These are phyloP conservation scores for Chaenogobius annularis DNA, from an alignment of 2,113 vertebrate genomes.

Conservation along the genomic window DNA sequence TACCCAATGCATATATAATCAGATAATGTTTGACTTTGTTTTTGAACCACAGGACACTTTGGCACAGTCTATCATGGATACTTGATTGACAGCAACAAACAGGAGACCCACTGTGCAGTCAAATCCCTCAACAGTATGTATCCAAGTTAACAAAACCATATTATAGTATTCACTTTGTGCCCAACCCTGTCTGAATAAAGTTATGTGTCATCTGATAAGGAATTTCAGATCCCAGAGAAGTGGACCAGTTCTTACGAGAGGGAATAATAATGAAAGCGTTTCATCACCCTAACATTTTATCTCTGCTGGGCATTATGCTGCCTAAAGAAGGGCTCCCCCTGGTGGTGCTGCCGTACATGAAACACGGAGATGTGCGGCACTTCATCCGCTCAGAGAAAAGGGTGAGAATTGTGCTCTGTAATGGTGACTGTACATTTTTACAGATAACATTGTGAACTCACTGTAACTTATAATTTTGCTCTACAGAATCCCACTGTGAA, in stretches of 20 bases:
- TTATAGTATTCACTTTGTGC: background rate
- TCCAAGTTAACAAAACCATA: background rate
- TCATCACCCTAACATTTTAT: conserved; percentile 88
- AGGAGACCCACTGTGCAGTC: conserved; percentile 87
- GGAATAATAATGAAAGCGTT: conserved; percentile 96
- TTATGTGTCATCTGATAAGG: conserved; percentile 67
- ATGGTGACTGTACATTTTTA: background rate
- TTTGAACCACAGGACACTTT: conserved; percentile 84
- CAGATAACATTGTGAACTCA: background rate
- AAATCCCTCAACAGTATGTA: conserved; percentile 91
- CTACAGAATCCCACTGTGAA: conserved; percentile 91
- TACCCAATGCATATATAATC: background rate
- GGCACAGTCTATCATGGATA: conserved; percentile 94
- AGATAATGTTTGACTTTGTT: background rate
- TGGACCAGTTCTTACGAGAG: conserved; percentile 92
- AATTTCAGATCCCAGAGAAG: conserved; percentile 90
- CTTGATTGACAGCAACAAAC: conserved; percentile 80
- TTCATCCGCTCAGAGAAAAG: conserved; percentile 88
- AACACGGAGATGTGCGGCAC: conserved; percentile 89
- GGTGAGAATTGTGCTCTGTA: conserved; percentile 69
- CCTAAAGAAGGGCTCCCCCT: conserved; percentile 87
- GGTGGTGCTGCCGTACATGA: conserved; percentile 93
- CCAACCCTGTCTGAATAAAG: conserved; percentile 2
- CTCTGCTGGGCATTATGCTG: conserved; percentile 88
- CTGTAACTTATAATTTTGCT: background rate